A percentile compares a stretch with the other conserved stretches of the same genome.
phyloP scores from a whole-genome alignment of 35 echinoderm and acorn worm genomes.

The Ophioderma brevispina region DNA sequence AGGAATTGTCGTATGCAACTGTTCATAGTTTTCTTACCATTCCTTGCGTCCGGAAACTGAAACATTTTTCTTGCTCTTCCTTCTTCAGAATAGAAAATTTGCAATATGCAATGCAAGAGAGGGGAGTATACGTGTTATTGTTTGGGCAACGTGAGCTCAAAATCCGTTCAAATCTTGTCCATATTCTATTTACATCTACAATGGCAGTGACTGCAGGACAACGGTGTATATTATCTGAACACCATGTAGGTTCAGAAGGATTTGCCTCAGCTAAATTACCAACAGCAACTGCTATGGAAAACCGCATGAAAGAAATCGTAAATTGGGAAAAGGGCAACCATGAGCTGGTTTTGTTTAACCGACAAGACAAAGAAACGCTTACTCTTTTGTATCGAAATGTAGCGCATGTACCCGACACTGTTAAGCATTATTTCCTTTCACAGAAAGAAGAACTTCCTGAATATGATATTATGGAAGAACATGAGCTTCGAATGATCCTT shows the following conservation, averaged over 20 bases:
- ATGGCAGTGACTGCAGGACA: not conserved
- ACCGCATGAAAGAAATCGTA: not conserved
- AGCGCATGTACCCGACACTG: not conserved
- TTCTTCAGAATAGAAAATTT: slow-evolving; percentile 17
- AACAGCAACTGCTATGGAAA: not conserved
- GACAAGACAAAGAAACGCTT: slow-evolving; percentile 19
- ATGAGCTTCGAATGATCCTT: not conserved
- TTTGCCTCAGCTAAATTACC: not conserved
- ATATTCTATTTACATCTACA: not conserved
- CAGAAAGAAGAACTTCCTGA: slow-evolving; percentile 17
- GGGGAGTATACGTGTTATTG: no score
- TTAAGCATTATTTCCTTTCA: slow-evolving; percentile 5
- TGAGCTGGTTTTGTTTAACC: slow-evolving; percentile 20
- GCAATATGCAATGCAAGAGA: not conserved
- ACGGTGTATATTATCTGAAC: not conserved
- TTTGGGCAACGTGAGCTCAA: no score
- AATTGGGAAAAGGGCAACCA: slow-evolving; percentile 33
- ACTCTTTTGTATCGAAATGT: not conserved
- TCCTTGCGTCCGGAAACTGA: slow-evolving; percentile 1
- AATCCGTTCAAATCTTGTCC: not conserved
- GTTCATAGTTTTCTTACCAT: slow-evolving; percentile 23
- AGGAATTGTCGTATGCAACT: not conserved
- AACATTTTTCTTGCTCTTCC: not conserved
- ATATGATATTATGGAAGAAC: slow-evolving; percentile 10
- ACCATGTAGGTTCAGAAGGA: not conserved